Conservation (phyloP, 2,888 invertebrate species). For the Nephrocerus scutellatus region DNA sequence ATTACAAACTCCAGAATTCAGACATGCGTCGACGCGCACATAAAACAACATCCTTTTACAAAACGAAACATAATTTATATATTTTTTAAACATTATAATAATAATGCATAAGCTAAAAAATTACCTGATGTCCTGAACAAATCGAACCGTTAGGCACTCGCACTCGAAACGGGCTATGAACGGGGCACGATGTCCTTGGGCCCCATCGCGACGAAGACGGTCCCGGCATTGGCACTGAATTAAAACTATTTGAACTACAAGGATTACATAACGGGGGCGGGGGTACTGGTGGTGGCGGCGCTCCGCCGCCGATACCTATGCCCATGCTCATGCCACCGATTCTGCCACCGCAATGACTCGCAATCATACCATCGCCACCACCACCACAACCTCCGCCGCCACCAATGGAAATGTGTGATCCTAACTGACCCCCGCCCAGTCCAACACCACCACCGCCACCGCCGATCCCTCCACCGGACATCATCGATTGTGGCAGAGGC, state of each 20-base stretch:
- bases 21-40: too few relatives aligned
- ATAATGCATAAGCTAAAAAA: slow-evolving; percentile 9
- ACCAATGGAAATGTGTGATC: slow-evolving; percentile 37
- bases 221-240: slow-evolving; percentile 46
- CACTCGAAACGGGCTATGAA: slow-evolving; percentile 49
- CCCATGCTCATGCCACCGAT: slow-evolving; percentile 40
- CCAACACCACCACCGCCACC: slow-evolving; percentile 24
- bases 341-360: slow-evolving; percentile 27
- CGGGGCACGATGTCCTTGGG: slow-evolving; percentile 48
- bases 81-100: slow-evolving; percentile 4
- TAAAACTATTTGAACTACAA: slow-evolving; percentile 47
- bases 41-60: not conserved
- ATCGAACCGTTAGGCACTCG: slow-evolving; percentile 48
- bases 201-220: slow-evolving; percentile 47
- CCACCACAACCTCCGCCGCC: slow-evolving; percentile 12
- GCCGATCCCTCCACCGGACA: slow-evolving; percentile 38
- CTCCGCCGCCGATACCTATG: slow-evolving; percentile 35
- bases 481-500: slow-evolving; percentile 43
- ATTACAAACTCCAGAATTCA: too few relatives aligned
- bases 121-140: slow-evolving; percentile 50
- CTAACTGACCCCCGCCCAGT: slow-evolving; percentile 29
- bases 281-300: slow-evolving; percentile 40
- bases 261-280: slow-evolving; percentile 48
- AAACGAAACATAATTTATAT: slow-evolving; percentile 1
- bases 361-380: slow-evolving; percentile 28